These are phyloP conservation scores for Volucella inanis DNA, from an alignment of 2,888 invertebrate genomes.

Conservation along the genomic window DNA sequence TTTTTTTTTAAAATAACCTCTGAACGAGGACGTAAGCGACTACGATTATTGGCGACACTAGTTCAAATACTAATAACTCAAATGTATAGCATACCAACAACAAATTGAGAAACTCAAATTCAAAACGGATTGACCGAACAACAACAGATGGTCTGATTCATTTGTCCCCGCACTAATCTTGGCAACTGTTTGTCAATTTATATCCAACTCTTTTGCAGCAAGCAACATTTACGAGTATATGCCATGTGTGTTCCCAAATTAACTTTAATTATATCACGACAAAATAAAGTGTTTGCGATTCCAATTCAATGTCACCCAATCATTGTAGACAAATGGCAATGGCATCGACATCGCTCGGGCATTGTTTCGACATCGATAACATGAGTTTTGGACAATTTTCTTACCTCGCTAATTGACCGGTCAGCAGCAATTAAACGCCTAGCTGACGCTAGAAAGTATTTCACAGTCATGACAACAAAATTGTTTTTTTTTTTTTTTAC, in stretches of 20 bases:
- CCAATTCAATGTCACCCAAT: slow-evolving; percentile 49
- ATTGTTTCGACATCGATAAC: neutral
- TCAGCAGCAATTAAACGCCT: slow-evolving; percentile 52
- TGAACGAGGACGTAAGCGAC: no score
- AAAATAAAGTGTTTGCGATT: slow-evolving; percentile 38
- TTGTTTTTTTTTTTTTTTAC: neutral
- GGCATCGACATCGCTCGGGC: slow-evolving; percentile 21
- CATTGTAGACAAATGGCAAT: slow-evolving; percentile 49
- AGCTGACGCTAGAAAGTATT: slow-evolving; percentile 44
- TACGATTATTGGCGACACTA: no score
- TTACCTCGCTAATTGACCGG: slow-evolving; percentile 45
- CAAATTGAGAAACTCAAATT: no score
- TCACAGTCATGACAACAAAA: slow-evolving; percentile 40
- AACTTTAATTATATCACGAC: slow-evolving; percentile 45
- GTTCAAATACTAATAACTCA: no score
- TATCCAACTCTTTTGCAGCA: neutral
- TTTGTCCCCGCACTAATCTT: neutral
- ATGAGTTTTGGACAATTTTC: slow-evolving; percentile 11
- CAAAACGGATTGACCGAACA: no score
- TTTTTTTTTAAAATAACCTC: no score
- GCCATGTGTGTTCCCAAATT: slow-evolving; percentile 48
- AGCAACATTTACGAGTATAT: slow-evolving; percentile 1
- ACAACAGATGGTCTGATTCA: no score
- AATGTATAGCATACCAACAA: no score
- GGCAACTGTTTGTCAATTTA: slow-evolving; percentile 1